phyloP scores from a whole-genome alignment of 2,797 vertebrate genomes.

The Darevskia nairensis region DNA sequence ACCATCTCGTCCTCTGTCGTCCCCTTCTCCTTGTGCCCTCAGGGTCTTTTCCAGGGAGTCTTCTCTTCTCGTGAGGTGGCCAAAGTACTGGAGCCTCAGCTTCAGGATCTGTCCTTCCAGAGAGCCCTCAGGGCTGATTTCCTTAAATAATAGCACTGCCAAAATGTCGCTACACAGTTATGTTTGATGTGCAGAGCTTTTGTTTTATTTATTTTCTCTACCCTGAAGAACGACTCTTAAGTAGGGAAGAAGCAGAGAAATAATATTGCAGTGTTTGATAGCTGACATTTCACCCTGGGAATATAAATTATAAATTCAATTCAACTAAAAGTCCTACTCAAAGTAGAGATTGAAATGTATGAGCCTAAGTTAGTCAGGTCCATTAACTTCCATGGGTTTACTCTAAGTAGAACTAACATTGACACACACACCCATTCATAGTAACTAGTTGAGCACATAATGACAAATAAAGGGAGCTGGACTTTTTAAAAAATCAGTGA shows the following conservation, averaged over 20 bases:
- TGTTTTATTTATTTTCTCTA: background rate
- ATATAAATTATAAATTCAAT: background rate
- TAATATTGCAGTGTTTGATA: background rate
- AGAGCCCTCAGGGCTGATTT: no score
- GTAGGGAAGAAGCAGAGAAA: slow-evolving; percentile 5
- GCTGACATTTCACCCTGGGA: slow-evolving; percentile 11
- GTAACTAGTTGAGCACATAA: background rate
- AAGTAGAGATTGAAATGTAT: no score
- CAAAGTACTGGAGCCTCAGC: no score
- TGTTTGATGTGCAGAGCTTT: slow-evolving; percentile 37
- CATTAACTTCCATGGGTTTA: no score
- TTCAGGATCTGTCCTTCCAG: no score
- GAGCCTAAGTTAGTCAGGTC: no score
- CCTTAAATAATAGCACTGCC: slow-evolving; percentile 19
- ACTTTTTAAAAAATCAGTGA: background rate
- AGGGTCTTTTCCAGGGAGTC: no score
- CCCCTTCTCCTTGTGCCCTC: no score
- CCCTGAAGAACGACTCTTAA: slow-evolving; percentile 20
- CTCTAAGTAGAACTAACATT: no score
- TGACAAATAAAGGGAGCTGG: background rate
- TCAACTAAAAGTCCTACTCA: no score
- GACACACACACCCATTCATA: background rate
- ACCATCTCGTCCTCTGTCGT: no score
- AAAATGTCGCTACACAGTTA: slow-evolving; percentile 34
- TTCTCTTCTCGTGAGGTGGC: no score